These are phyloP conservation scores for Drosophila monieri DNA, from an alignment of 2,888 invertebrate genomes.

Conservation along the genomic window DNA sequence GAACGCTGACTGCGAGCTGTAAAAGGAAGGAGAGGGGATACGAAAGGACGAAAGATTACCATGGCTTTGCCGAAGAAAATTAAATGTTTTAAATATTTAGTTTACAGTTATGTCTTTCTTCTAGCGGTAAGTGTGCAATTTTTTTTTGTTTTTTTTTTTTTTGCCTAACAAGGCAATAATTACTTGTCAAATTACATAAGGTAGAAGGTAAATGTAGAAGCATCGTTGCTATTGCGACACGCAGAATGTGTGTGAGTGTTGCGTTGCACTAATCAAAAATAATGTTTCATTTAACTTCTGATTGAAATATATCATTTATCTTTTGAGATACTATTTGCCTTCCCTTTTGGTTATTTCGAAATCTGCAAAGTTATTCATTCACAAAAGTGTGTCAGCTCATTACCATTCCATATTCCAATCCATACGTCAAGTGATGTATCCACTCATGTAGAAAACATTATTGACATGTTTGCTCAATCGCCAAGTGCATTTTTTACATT, in stretches of 20 bases:
- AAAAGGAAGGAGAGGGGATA: slow-evolving; percentile 2
- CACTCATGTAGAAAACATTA: slow-evolving; percentile 20
- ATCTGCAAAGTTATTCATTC: slow-evolving; percentile 1
- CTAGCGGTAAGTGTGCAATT: slow-evolving; percentile 82
- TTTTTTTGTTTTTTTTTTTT: slow-evolving; percentile 20
- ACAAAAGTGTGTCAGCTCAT: slow-evolving; percentile 28
- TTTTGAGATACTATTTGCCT: not conserved
- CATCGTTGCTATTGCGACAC: slow-evolving; percentile 17
- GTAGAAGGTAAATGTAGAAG: slow-evolving; percentile 31
- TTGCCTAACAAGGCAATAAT: slow-evolving; percentile 9
- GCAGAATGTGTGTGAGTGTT: slow-evolving; percentile 4
- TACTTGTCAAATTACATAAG: slow-evolving; percentile 32
- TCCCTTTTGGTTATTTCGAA: not conserved
- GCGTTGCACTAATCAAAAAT: not conserved
- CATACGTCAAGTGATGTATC: slow-evolving; percentile 23
- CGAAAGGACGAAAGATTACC: slow-evolving; percentile 13
- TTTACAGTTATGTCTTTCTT: slow-evolving; percentile 83
- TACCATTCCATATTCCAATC: slow-evolving; percentile 11
- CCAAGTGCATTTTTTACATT: slow-evolving; percentile 10
- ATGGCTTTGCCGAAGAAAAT: slow-evolving; percentile 83
- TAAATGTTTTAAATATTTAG: slow-evolving; percentile 84
- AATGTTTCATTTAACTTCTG: not conserved
- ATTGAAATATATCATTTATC: no score
- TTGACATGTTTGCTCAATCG: slow-evolving; percentile 14
- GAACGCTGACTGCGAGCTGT: slow-evolving; percentile 22